Evolutionary conservation across 2,888 invertebrate genomes (phyloP).

Genomic region (Chironomus tentans): DNA sequence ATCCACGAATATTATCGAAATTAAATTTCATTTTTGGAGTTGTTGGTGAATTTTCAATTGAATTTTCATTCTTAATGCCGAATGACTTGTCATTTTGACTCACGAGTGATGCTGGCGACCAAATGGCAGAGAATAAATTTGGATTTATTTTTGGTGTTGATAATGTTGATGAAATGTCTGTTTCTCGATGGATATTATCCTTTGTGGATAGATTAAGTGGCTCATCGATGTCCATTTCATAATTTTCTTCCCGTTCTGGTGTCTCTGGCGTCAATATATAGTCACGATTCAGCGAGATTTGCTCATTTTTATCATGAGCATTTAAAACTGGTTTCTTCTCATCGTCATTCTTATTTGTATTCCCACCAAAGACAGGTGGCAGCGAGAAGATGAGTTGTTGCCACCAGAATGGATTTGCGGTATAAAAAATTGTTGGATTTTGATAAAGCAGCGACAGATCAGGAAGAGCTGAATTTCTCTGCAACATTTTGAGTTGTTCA

Average conservation of each 20-base stretch:
- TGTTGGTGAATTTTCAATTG: conserved; percentile 18
- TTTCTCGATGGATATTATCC: neutral
- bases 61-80: conserved; percentile 15
- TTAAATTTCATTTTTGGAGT: conserved; percentile 10
- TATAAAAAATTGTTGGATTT: conserved; percentile 23
- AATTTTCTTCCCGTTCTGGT: conserved; percentile 14
- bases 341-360: neutral
- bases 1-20: conserved; percentile 17
- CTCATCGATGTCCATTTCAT: conserved; percentile 18
- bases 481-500: conserved; percentile 24
- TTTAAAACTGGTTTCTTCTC: conserved; percentile 7
- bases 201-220: conserved; percentile 21
- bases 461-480: neutral
- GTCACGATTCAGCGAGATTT: neutral
- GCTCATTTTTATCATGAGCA: neutral
- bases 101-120: conserved; percentile 23
- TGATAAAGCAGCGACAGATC: conserved; percentile 23
- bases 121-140: conserved; percentile 15
- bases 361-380: conserved; percentile 12
- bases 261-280: conserved; percentile 25
- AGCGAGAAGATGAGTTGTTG: conserved; percentile 25
- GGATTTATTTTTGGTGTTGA: conserved; percentile 14
- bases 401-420: conserved; percentile 25
- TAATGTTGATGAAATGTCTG: conserved; percentile 15
- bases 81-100: conserved; percentile 23